Base-by-base conservation (phyloP, 2,113 vertebrate genomes). In the Heloderma charlesbogerti region DNA sequence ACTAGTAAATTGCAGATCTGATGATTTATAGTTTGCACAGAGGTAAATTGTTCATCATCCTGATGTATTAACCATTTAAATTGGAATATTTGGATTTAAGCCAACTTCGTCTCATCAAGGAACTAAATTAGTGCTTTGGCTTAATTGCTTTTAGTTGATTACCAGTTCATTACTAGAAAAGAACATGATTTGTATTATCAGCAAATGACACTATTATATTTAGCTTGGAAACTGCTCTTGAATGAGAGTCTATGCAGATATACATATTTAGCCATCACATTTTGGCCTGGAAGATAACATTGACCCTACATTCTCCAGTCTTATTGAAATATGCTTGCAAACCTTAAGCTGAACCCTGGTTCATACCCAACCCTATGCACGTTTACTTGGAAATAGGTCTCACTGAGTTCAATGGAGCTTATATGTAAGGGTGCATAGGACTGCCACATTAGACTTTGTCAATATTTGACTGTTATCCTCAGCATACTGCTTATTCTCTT, bases 121-220 rank as follows among this genome's bases (percentile, higher is more conserved):
- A 89, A 83, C 60, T 83, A 83, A 80, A 71, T 88, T 80, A 81
- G 67, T 57, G 48, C 67, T 89, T 83, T 83, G 79, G 45, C 18
- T 83, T 83, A 83, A 57, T 22, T 83, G 37, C 37, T 89, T 89
- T 89, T 84, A 72, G 51, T 84, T 84, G 48, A 89, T 60, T 37
- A 74, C 16, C 48, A 83, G 48, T 43, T 84, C 48, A 78, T 88
- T 87, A 67, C 78, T 48, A 80, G 31, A 80, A 79, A 71, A 51
- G 3, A 1, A 48, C 88, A 1, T 22, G 87, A 78, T 81, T 54
- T 88, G 45, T 7, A n/a, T 82, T 43, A 20, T 13, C 15, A 60
- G 2, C 8, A 51, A 88, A 57, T 1, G 0, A 79, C 92, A 92
- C 63, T 72, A 69, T 0, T 0, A 8, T 15, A 37, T 81, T 71